Evolutionary conservation across 2,797 vertebrate species (phyloP).

Genomic region (Crypturellus tataupa): DNA sequence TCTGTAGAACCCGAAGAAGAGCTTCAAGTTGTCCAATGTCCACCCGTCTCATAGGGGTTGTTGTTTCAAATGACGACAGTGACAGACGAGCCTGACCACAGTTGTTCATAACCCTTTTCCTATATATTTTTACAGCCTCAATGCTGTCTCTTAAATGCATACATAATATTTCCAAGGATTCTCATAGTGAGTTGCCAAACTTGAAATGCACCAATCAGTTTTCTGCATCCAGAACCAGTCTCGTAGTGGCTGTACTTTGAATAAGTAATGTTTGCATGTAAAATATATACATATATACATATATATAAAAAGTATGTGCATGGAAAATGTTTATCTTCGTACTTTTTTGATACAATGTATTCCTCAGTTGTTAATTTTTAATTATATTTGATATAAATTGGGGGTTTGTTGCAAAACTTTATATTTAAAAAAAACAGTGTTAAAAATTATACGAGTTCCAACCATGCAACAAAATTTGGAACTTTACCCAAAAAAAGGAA

Average conservation of each 20-base stretch:
- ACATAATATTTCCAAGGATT: conserved; percentile 54
- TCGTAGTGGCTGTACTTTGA: conserved; percentile 87
- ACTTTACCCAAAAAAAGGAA: conserved; percentile 53
- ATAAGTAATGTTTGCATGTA: conserved; percentile 94
- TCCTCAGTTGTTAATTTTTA: conserved; percentile 93
- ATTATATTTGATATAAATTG: conserved; percentile 95
- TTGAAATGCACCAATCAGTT: conserved; percentile 79
- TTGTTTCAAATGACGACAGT: background rate
- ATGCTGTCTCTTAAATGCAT: conserved; percentile 68
- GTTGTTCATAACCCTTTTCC: conserved; percentile 24
- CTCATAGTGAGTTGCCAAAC: conserved; percentile 84
- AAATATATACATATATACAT: conserved; percentile 88
- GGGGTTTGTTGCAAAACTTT: conserved; percentile 92
- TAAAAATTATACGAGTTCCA: conserved; percentile 80
- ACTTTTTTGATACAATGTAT: conserved; percentile 95
- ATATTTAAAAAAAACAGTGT: conserved; percentile 85
- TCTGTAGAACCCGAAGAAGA: background rate
- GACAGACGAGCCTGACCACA: conserved; percentile 27
- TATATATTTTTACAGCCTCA: conserved; percentile 69
- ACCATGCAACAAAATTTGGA: conserved; percentile 83
- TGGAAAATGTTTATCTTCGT: conserved; percentile 88
- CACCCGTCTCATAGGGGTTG: background rate
- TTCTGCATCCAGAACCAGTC: conserved; percentile 86
- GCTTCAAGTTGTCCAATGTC: background rate
- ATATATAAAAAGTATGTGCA: conserved; percentile 87